A percentile compares a stretch with the other conserved stretches of the same genome.
Conservation (phyloP, 2,888 invertebrate species). For the Poecilobothrus nobilitatus region DNA sequence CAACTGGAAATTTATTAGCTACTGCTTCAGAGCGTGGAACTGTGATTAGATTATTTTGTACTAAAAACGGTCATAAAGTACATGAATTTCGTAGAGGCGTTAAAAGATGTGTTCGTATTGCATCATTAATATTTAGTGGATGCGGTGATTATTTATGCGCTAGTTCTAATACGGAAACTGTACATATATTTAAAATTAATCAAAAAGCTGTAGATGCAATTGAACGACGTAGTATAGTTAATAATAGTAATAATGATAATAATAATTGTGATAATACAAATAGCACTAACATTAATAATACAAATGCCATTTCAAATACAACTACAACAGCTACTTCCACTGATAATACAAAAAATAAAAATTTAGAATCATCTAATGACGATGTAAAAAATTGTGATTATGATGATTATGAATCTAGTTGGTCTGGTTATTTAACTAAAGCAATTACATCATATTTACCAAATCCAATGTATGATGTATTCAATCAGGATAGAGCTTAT, state of each 20-base stretch:
- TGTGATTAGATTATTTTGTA: conserved; percentile 44
- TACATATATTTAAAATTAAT: conserved; percentile 43
- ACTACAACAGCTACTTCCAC: neutral
- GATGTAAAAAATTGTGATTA: conserved; percentile 13
- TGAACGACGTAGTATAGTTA: conserved; percentile 27
- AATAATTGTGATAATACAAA: conserved; percentile 12
- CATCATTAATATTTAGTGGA: conserved; percentile 39
- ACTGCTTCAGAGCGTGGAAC: conserved; percentile 44
- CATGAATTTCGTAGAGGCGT: conserved; percentile 43
- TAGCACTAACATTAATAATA: conserved; percentile 5
- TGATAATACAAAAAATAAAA: neutral
- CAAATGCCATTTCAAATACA: conserved; percentile 11
- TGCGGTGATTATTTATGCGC: conserved; percentile 40
- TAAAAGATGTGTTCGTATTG: conserved; percentile 41
- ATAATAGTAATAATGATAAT: conserved; percentile 16
- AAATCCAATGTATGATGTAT: conserved; percentile 40
- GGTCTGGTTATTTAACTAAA: conserved; percentile 41
- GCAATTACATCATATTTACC: conserved; percentile 42
- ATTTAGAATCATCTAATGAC: conserved; percentile 20
- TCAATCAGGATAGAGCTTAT: conserved; percentile 43
- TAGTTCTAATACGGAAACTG: conserved; percentile 43
- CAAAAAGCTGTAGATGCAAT: conserved; percentile 34
- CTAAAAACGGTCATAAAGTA: conserved; percentile 41
- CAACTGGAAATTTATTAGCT: conserved; percentile 38
- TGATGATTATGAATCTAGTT: conserved; percentile 21